Evolutionary conservation across 2,888 invertebrate genomes (phyloP), one percentile per base, ranked within the genome.

Genomic region (Zele albiditarsus): DNA sequence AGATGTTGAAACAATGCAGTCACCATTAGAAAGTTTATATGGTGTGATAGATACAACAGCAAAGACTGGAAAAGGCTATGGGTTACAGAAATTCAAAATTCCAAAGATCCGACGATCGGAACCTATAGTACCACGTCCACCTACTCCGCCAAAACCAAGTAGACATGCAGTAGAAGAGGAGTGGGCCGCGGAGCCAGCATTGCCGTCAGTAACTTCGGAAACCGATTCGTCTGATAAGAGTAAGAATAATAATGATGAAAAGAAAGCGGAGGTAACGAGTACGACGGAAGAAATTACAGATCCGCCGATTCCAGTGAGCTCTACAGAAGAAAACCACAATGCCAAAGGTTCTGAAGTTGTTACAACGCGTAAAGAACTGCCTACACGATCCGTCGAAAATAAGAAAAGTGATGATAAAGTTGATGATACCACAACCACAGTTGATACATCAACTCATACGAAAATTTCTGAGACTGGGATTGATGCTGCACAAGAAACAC

Each of bases 1-100:
- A 31, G 90, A 90, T n/a, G 75, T 72, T 38, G 75, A 75, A 20
- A 84, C 84, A 8, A 89, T 90, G 84, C 84, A 86, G 3, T 91
- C 91, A 0, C 91, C 91, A 0, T 78, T 91, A 53, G 90, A 91
- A 76, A 90, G 90, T 79, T 84, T 91, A 5, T 92, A 91, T 79
- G 87, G 89, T 1, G 85, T 84, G 1, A 87, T 89, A 25, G 89
- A 90, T 25, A 85, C 86, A 0, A 85, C 89, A 67, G 84, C 87
- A 1, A 89, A 88, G 77, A 89, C 89, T 12, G 90, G 90, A 3
- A 89, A 90, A 77, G 90, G 90, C 1, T 90, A 90, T 78, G 90
- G 90, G 5, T 80, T 91, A 20, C 91, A 91, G 75, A 90, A 89
- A 27, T 92, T 91, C 76, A 91, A 90, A 81, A 92, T 92, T 75